A percentile compares a stretch with the other conserved stretches of the same genome.
phyloP scores from a whole-genome alignment of 2,888 invertebrate genomes.

The Agrypnus murinus region DNA sequence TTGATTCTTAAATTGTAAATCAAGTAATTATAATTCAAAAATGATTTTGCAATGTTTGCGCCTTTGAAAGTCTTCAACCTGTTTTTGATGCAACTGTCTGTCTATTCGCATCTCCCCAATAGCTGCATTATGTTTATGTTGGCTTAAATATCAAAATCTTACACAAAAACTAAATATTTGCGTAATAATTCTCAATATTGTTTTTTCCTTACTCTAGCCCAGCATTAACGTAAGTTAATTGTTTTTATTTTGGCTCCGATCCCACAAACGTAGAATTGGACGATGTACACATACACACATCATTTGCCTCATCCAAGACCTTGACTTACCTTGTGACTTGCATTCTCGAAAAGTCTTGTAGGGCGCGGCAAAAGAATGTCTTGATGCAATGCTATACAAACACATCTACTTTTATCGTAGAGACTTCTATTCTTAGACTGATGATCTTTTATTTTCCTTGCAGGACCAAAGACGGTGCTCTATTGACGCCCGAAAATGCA shows the following conservation, averaged over 20 bases:
- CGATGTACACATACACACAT: background rate
- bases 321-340: conserved; percentile 31
- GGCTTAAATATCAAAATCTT: no score
- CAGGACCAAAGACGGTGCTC: conserved; percentile 76
- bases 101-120: no score
- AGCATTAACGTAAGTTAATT: no score
- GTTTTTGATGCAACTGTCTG: no score
- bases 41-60: no score
- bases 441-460: conserved; percentile 46
- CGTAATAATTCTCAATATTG: no score
- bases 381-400: conserved; percentile 4
- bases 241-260: conserved; percentile 31
- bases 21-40: no score
- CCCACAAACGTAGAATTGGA: conserved; percentile 21
- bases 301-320: conserved; percentile 16
- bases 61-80: no score
- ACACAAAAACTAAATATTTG: no score
- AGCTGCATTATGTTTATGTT: no score
- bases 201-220: background rate
- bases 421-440: background rate
- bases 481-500: conserved; percentile 78
- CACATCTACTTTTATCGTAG: conserved; percentile 13
- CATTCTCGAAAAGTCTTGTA: conserved; percentile 8
- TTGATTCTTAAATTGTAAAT: no score
- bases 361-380: background rate